A percentile compares a stretch with the other conserved stretches of the same genome.
phyloP scores from a whole-genome alignment of 2,113 vertebrate species.

The Crotalus helleri region DNA sequence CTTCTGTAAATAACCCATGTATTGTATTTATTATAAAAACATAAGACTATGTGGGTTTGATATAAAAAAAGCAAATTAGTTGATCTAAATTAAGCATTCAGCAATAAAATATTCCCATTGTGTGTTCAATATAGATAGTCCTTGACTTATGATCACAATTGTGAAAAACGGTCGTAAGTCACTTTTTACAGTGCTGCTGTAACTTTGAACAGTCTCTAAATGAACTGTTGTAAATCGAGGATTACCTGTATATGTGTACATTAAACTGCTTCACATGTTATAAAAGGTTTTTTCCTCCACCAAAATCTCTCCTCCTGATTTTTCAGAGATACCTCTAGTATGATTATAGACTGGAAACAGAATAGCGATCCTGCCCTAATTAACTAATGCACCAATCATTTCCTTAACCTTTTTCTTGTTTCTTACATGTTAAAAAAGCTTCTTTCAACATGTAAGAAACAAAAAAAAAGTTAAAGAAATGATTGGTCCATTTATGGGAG shows the following conservation, averaged over 20 bases:
- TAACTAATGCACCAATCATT: background rate
- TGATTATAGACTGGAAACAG: background rate
- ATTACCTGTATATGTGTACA: background rate
- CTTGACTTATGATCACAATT: too few species aligned
- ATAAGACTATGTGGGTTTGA: background rate
- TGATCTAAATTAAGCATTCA: background rate
- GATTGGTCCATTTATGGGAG: too few species aligned
- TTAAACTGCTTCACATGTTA: accelerated
- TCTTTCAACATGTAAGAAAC: too few species aligned
- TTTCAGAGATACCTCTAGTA: background rate
- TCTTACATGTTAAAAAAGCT: too few species aligned
- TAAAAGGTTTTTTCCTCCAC: too few species aligned
- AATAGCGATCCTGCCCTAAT: background rate
- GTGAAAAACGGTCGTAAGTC: too few species aligned
- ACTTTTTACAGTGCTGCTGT: too few species aligned
- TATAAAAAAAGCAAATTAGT: background rate
- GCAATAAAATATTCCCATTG: background rate
- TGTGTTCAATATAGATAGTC: background rate
- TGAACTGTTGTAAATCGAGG: too few species aligned
- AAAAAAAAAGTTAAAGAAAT: too few species aligned
- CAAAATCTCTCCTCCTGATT: background rate
- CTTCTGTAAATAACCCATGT: background rate
- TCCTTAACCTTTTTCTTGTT: too few species aligned
- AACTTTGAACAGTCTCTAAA: too few species aligned
- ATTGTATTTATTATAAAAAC: background rate